These are phyloP conservation scores for Drosophila albomicans DNA, from an alignment of 1,140 invertebrate species.

Conservation along the genomic window DNA sequence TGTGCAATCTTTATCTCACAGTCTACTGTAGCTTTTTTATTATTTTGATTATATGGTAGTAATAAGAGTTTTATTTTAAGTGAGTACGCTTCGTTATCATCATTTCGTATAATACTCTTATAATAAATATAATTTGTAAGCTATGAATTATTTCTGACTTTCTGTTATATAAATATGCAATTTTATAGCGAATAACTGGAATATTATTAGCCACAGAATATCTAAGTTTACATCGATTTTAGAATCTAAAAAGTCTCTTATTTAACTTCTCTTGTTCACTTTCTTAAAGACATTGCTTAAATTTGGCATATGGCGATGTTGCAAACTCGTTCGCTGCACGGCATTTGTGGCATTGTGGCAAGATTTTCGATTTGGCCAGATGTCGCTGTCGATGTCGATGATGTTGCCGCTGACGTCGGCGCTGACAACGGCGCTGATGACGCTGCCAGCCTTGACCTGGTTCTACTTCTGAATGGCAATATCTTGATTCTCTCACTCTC, in stretches of 20 bases:
- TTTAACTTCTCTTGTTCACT: not conserved
- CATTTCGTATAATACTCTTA: too few species aligned
- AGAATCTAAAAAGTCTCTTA: not conserved
- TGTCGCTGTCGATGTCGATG: conserved; percentile 21
- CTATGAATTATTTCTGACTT: too few species aligned
- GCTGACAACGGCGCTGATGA: conserved; percentile 8
- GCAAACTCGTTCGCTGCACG: conserved; percentile 35
- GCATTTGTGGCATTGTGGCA: conserved; percentile 56
- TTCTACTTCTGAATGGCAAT: conserved; percentile 51
- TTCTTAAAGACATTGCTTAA: not conserved
- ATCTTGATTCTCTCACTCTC: conserved; percentile 8
- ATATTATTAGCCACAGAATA: not conserved
- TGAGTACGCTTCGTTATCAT: too few species aligned
- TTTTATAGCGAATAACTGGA: not conserved
- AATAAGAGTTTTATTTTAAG: too few species aligned
- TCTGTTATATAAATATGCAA: too few species aligned
- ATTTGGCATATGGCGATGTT: not conserved
- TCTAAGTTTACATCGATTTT: not conserved
- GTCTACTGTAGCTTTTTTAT: too few species aligned
- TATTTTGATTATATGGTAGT: too few species aligned
- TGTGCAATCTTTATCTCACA: too few species aligned
- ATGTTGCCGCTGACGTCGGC: conserved; percentile 16
- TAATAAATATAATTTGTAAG: too few species aligned
- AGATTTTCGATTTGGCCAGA: conserved; percentile 47
- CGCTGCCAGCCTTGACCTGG: conserved; percentile 66